Percentiles rank a stretch among this genome's conserved stretches.
Evolutionary conservation across 53 echinoderm and acorn worm species (phyloP).

Genomic region (Hippasteria phrygiana): DNA sequence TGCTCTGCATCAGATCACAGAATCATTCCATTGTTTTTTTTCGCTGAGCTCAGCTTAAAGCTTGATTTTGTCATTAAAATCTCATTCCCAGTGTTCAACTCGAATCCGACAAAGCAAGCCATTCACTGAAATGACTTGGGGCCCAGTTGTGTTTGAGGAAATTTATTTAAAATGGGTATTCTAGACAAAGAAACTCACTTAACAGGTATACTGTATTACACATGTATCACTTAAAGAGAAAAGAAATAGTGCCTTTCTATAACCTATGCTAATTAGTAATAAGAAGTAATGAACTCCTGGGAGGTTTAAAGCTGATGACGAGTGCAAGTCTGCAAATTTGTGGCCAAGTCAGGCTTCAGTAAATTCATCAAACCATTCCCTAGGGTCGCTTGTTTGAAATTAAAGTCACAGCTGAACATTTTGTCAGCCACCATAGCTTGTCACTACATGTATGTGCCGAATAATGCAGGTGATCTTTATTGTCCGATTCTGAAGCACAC

Average conservation of each 20-base stretch:
- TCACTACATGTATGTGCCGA: too few species aligned
- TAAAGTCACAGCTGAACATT: too few species aligned
- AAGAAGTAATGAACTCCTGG: slow-evolving; percentile 3
- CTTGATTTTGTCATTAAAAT: background rate
- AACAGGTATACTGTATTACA: slow-evolving; percentile 22
- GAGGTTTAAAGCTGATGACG: background rate
- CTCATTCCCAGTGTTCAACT: background rate
- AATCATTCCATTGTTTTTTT: background rate
- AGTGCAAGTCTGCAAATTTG: background rate
- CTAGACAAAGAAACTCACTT: slow-evolving; percentile 15
- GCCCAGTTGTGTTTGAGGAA: background rate
- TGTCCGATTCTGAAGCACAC: too few species aligned
- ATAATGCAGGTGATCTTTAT: too few species aligned
- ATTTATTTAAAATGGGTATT: background rate
- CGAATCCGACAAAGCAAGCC: background rate
- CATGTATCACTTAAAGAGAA: background rate
- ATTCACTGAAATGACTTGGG: background rate
- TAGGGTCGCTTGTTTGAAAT: too few species aligned
- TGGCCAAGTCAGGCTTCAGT: too few species aligned
- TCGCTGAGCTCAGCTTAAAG: slow-evolving; percentile 30
- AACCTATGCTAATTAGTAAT: slow-evolving; percentile 31
- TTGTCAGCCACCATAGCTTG: too few species aligned
- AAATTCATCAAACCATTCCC: too few species aligned
- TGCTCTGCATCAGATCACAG: slow-evolving; percentile 8
- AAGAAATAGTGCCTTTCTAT: slow-evolving; percentile 6